Percentiles rank a stretch among this genome's conserved stretches.
phyloP scores from a whole-genome alignment of 2,888 invertebrate species.

The Cistogaster globosa region DNA sequence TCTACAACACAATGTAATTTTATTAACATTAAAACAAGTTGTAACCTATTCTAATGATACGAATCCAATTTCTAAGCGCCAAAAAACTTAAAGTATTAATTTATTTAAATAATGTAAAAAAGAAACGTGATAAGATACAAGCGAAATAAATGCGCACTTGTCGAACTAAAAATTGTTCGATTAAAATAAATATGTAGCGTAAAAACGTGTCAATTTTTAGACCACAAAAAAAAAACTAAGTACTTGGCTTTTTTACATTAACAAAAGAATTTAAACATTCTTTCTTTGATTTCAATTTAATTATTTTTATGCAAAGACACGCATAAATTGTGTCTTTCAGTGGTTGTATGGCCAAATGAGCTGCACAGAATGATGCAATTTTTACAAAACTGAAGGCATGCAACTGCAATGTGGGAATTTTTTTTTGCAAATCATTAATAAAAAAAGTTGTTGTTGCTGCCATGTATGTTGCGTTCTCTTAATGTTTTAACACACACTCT shows the following conservation, averaged over 20 bases:
- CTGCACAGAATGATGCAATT: conserved; percentile 65
- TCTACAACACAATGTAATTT: too few species aligned
- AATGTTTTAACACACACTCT: neutral
- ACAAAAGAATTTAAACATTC: conserved; percentile 29
- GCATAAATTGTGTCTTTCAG: conserved; percentile 34
- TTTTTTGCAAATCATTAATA: conserved; percentile 10
- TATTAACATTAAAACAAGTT: too few species aligned
- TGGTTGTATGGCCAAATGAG: conserved; percentile 6
- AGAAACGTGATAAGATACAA: too few species aligned
- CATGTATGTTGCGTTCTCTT: neutral
- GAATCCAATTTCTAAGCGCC: too few species aligned
- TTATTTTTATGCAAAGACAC: conserved; percentile 52
- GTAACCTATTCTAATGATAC: too few species aligned
- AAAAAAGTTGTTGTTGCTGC: neutral
- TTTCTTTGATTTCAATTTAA: conserved; percentile 10
- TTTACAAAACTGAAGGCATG: conserved; percentile 58
- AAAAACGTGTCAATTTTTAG: conserved; percentile 56
- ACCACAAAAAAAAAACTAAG: conserved; percentile 1
- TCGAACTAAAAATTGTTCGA: too few species aligned
- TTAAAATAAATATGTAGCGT: conserved; percentile 13
- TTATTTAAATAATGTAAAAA: neutral
- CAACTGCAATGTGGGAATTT: conserved; percentile 30
- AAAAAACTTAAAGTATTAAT: too few species aligned
- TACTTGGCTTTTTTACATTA: neutral
- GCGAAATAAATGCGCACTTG: too few species aligned